Conservation (phyloP, 1,140 invertebrate genomes). For the Euura lappo region DNA sequence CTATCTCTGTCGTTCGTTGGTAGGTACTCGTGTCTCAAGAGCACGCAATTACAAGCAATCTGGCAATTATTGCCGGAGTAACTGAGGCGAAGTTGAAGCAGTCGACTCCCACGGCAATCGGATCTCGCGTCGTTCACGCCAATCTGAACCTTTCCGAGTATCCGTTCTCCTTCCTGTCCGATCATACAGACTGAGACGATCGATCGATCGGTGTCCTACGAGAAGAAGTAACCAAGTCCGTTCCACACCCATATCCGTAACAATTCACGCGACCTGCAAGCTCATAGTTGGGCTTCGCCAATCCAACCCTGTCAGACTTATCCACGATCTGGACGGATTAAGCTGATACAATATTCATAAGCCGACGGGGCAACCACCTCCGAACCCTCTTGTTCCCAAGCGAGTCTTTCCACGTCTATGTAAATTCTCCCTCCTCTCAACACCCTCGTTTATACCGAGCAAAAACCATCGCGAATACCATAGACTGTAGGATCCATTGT, state of each 20-base stretch:
- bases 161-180: neutral
- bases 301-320: constrained; percentile 42
- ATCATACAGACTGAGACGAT: neutral
- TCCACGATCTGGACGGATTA: constrained; percentile 54
- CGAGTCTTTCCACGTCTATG: constrained; percentile 29
- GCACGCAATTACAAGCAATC: constrained; percentile 56
- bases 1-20: neutral
- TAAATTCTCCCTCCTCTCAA: constrained; percentile 31
- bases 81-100: constrained; percentile 24
- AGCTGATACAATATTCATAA: constrained; percentile 57
- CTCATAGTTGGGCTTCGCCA: constrained; percentile 15
- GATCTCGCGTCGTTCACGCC: constrained; percentile 5
- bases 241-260: constrained; percentile 26
- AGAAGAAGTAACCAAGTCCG: neutral
- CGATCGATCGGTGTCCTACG: neutral
- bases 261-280: no score
- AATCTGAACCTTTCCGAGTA: constrained; percentile 19
- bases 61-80: constrained; percentile 51
- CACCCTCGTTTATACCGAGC: neutral
- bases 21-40: constrained; percentile 44
- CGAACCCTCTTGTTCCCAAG: constrained; percentile 20
- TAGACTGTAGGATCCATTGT: no score
- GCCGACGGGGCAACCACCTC: constrained; percentile 30
- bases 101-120: constrained; percentile 31
- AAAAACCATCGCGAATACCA: neutral